These are phyloP conservation scores for Varroa destructor DNA, from an alignment of 1,140 invertebrate genomes.

Conservation along the genomic window DNA sequence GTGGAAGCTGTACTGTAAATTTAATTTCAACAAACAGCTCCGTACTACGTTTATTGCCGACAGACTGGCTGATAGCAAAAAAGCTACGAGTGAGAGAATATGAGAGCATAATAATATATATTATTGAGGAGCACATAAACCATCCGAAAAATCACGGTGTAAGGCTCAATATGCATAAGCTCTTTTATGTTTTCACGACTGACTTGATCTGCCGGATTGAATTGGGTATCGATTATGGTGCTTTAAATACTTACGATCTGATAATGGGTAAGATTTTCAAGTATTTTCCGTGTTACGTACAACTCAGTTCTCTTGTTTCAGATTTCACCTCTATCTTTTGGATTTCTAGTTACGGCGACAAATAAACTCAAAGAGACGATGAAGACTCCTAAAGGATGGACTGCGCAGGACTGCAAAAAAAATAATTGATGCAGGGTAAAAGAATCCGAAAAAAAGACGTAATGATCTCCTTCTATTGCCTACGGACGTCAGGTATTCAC, in stretches of 20 bases:
- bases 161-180: not conserved
- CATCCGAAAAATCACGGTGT: not conserved
- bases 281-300: not conserved
- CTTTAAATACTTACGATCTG: not conserved
- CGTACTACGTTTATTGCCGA: no score
- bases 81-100: not conserved
- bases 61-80: no score
- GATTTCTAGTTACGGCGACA: not conserved
- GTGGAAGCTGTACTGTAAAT: not conserved
- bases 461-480: conserved; percentile 32
- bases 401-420: not conserved
- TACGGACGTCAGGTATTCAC: conserved; percentile 11
- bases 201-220: not conserved
- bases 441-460: not conserved
- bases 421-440: not conserved
- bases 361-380: not conserved
- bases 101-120: not conserved
- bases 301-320: not conserved
- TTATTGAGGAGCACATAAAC: not conserved
- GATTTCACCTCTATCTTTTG: not conserved
- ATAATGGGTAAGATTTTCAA: not conserved
- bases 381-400: not conserved
- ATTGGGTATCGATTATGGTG: not conserved
- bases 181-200: conserved; percentile 1
- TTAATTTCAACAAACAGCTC: no score